Evolutionary conservation across 2,888 invertebrate species (phyloP).

Genomic region (Tenodera sinensis): DNA sequence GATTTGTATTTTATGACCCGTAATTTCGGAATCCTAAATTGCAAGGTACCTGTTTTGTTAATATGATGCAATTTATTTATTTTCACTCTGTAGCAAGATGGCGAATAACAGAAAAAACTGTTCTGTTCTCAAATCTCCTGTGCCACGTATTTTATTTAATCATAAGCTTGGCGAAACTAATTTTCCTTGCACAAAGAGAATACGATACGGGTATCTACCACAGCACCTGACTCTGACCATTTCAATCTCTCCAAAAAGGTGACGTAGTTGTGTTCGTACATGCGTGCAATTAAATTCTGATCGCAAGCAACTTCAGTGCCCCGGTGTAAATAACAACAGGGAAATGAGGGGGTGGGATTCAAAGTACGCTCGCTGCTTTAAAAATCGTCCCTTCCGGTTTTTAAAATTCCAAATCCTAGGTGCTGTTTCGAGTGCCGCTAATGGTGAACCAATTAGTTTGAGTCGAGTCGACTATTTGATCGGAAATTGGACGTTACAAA

Average conservation of each 20-base stretch:
- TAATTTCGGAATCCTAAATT: too few species aligned
- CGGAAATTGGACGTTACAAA: not conserved
- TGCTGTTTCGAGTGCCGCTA: not conserved
- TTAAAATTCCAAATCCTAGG: not conserved
- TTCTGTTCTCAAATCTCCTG: not conserved
- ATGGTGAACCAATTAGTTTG: not conserved
- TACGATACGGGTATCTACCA: not conserved
- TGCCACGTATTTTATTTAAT: not conserved
- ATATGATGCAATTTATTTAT: too few species aligned
- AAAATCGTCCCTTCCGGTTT: not conserved
- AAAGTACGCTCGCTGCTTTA: not conserved
- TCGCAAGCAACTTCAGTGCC: not conserved
- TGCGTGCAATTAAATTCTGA: not conserved
- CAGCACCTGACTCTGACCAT: not conserved
- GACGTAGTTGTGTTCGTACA: not conserved
- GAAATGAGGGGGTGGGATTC: not conserved
- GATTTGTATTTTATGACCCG: too few species aligned
- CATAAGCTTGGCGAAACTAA: not conserved
- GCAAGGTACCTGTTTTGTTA: too few species aligned
- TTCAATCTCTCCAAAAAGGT: not conserved
- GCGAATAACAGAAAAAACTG: not conserved
- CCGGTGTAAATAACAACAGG: not conserved
- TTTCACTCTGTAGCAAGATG: not conserved
- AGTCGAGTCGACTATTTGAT: not conserved
- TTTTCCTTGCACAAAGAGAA: not conserved